These are phyloP conservation scores for Semnornis frantzii DNA, from an alignment of 2,113 vertebrate species.

Conservation along the genomic window DNA sequence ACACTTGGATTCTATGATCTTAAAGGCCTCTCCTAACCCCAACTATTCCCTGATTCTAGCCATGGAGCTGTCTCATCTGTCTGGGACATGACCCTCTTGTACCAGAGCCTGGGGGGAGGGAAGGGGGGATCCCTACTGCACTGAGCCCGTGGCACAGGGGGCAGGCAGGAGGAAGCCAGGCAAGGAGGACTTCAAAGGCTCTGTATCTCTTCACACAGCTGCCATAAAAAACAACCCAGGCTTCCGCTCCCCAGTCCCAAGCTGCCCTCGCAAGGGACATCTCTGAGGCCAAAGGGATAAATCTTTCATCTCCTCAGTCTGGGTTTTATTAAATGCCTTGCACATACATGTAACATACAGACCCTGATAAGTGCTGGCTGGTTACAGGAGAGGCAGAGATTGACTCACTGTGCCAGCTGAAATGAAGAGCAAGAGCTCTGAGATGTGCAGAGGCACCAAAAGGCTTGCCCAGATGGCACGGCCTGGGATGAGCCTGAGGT, in stretches of 20 bases:
- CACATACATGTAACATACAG: conserved; percentile 33
- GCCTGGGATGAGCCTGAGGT: not conserved
- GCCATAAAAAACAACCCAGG: conserved; percentile 69
- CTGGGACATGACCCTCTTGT: not conserved
- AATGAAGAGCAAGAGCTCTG: not conserved
- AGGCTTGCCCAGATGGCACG: not conserved
- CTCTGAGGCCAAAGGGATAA: conserved; percentile 63
- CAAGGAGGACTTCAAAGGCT: conserved; percentile 52
- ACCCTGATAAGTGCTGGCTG: not conserved
- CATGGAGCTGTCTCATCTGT: not conserved
- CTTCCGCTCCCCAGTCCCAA: conserved; percentile 53
- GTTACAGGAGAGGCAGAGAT: not conserved
- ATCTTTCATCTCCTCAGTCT: conserved; percentile 66
- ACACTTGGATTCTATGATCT: not conserved
- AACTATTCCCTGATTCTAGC: not conserved
- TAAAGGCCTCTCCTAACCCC: not conserved
- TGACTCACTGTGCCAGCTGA: not conserved
- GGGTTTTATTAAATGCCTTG: conserved; percentile 66
- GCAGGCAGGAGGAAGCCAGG: not conserved
- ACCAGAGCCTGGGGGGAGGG: fast-evolving
- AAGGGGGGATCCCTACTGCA: not conserved
- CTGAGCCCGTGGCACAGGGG: not conserved
- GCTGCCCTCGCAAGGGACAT: conserved; percentile 61
- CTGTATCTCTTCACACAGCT: conserved; percentile 49
- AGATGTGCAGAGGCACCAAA: not conserved